Conservation (phyloP, 2,888 invertebrate species). For the Camponotus fellah region DNA sequence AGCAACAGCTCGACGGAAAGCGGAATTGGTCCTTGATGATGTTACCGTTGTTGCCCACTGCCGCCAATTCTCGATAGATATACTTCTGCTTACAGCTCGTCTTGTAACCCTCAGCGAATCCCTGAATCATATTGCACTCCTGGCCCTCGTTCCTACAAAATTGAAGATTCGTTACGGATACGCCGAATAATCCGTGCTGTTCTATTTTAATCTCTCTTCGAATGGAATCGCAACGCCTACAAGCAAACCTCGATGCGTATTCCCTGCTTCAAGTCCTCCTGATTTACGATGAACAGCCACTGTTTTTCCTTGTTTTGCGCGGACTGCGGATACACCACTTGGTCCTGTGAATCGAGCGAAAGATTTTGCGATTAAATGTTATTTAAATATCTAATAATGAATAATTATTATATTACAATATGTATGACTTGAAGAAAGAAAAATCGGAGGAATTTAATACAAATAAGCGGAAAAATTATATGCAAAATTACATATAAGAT, state of each 20-base stretch:
- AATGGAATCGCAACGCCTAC: constrained; percentile 86
- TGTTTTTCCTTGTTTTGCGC: constrained; percentile 88
- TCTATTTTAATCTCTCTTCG: background rate
- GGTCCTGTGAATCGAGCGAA: constrained; percentile 77
- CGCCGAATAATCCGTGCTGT: background rate
- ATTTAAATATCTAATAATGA: background rate
- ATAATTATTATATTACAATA: no score
- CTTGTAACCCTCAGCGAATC: constrained; percentile 84
- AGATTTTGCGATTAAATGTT: background rate
- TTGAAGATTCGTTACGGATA: background rate
- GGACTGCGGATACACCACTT: constrained; percentile 89
- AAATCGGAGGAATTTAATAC: background rate
- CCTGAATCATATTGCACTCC: constrained; percentile 82
- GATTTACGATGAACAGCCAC: constrained; percentile 91
- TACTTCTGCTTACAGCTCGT: constrained; percentile 88
- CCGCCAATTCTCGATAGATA: constrained; percentile 87
- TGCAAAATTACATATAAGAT: no score
- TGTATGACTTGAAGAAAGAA: background rate
- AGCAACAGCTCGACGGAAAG: constrained; percentile 93
- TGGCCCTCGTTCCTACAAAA: constrained; percentile 78
- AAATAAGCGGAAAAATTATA: background rate
- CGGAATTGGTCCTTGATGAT: constrained; percentile 87
- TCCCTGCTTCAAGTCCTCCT: constrained; percentile 90
- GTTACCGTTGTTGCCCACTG: constrained; percentile 86
- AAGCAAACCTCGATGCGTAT: constrained; percentile 91